phyloP scores from a whole-genome alignment of 1,140 invertebrate genomes.

The Onthophagus taurus region DNA sequence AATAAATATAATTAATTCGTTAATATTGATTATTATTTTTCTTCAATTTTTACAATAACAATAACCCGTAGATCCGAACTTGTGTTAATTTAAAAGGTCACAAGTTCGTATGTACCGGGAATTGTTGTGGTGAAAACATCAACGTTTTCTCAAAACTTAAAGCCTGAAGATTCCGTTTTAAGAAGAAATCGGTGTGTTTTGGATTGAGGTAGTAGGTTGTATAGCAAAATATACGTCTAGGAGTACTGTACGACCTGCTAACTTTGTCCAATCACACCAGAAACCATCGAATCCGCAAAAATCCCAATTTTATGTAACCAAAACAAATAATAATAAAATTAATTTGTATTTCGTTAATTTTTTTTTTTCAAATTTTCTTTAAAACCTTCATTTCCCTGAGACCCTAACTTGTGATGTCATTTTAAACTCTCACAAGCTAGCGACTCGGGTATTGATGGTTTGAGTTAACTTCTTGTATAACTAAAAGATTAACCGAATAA shows the following conservation, averaged over 20 bases:
- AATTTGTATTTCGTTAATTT: constrained; percentile 25
- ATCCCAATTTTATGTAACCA: too few relatives aligned
- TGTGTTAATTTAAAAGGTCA: constrained; percentile 32
- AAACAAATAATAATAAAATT: too few relatives aligned
- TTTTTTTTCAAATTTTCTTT: constrained; percentile 32
- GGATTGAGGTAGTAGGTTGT: constrained; percentile 70
- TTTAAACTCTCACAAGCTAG: constrained; percentile 60
- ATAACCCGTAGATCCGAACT: constrained; percentile 41
- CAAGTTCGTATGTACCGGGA: constrained; percentile 36
- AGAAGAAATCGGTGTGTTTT: constrained; percentile 25
- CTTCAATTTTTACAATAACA: constrained; percentile 9
- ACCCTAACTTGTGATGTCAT: constrained; percentile 64
- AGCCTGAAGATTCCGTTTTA: not conserved
- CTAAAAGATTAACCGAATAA: too few relatives aligned
- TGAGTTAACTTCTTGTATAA: constrained; percentile 10
- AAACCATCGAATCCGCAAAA: too few relatives aligned
- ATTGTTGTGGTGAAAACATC: constrained; percentile 18
- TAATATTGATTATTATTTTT: too few relatives aligned
- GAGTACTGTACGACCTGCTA: constrained; percentile 68
- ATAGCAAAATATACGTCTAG: constrained; percentile 59
- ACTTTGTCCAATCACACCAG: constrained; percentile 49
- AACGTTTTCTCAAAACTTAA: not conserved
- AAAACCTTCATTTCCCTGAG: constrained; percentile 59
- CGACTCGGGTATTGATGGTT: constrained; percentile 59
- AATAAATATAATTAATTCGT: too few relatives aligned